Evolutionary conservation across 2,113 vertebrate genomes (phyloP).

Genomic region (Lepisosteus osseus): DNA sequence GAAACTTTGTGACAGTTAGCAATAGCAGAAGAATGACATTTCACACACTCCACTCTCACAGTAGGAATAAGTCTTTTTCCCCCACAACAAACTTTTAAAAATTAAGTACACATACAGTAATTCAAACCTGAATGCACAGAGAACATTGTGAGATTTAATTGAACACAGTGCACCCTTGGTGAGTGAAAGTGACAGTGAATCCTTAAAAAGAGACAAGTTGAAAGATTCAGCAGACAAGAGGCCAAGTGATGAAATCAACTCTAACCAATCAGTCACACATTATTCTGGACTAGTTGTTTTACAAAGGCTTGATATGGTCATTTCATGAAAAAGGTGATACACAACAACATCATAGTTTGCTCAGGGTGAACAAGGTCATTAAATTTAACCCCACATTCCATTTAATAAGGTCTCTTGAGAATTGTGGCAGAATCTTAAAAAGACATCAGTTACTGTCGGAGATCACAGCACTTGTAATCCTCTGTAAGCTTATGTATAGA

Average conservation of each 20-base stretch:
- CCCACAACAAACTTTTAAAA: background rate
- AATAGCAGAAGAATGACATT: conserved; percentile 8
- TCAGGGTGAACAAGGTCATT: conserved; percentile 14
- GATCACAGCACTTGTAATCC: background rate
- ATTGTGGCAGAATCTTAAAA: background rate
- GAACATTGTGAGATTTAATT: background rate
- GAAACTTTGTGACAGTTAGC: no score
- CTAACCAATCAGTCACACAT: conserved; percentile 16
- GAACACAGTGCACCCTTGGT: background rate
- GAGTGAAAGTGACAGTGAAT: background rate
- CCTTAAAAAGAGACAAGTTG: conserved; percentile 5
- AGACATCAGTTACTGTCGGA: no score
- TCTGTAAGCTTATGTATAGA: conserved; percentile 8
- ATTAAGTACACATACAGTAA: background rate
- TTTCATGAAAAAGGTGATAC: background rate
- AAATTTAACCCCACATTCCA: conserved; percentile 34
- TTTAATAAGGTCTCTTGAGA: conserved; percentile 34
- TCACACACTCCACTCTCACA: background rate
- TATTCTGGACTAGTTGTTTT: background rate
- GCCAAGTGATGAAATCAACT: background rate
- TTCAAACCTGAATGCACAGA: background rate
- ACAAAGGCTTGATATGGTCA: background rate
- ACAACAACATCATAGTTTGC: conserved; percentile 1
- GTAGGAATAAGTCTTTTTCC: background rate
- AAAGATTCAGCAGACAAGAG: background rate